Evolutionary conservation across 2,797 vertebrate species (phyloP).

Genomic region (Vireo griseus): DNA sequence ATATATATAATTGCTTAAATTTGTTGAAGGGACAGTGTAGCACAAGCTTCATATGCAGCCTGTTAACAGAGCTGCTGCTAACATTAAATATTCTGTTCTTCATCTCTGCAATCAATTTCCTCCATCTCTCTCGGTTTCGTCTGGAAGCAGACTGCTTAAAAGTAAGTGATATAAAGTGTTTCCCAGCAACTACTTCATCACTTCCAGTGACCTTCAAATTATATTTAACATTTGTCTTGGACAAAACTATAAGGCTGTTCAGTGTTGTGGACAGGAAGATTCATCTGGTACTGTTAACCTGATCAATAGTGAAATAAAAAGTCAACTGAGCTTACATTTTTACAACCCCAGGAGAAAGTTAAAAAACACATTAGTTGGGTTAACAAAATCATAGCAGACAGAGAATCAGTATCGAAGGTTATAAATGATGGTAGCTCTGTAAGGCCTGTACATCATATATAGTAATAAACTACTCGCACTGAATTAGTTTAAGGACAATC

Average conservation of each 20-base stretch:
- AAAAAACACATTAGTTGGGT: slow-evolving; percentile 41
- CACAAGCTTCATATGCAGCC: not conserved
- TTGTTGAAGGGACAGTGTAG: not conserved
- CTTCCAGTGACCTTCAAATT: slow-evolving; percentile 68
- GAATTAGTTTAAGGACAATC: not conserved
- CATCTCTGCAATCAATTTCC: slow-evolving; percentile 35
- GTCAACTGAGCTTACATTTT: slow-evolving; percentile 48
- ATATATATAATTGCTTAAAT: not conserved
- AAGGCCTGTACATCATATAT: not conserved
- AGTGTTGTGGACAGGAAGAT: slow-evolving; percentile 45
- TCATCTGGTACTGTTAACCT: slow-evolving; percentile 52
- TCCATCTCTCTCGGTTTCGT: slow-evolving; percentile 40
- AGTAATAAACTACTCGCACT: not conserved
- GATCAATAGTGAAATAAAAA: slow-evolving; percentile 60
- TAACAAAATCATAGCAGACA: slow-evolving; percentile 43
- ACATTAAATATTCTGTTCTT: slow-evolving; percentile 4
- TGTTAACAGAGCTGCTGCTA: not conserved
- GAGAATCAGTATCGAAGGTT: slow-evolving; percentile 2
- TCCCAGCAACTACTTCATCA: slow-evolving; percentile 49
- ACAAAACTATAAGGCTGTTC: slow-evolving; percentile 19
- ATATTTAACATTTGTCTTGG: slow-evolving; percentile 50
- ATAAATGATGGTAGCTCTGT: not conserved
- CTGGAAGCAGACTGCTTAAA: slow-evolving; percentile 26
- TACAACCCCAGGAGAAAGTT: slow-evolving; percentile 42
- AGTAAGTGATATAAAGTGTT: slow-evolving; percentile 55